Conservation (phyloP, 1,140 invertebrate genomes). For the Oreohelix idahoensis region DNA sequence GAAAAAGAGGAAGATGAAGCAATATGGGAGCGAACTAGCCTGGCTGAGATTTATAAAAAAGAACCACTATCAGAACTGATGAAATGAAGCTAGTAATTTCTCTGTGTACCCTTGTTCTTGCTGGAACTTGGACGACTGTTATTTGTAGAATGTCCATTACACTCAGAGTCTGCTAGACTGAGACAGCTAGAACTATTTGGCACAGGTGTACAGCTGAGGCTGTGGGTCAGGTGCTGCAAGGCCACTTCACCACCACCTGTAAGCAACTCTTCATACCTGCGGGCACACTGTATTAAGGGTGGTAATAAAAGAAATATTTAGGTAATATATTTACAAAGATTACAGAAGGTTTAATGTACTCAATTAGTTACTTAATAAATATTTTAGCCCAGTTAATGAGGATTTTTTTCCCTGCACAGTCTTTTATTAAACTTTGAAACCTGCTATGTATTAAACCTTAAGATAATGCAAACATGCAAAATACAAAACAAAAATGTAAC, state of each 20-base stretch:
- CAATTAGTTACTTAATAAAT: too few relatives aligned
- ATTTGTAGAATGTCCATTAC: not conserved
- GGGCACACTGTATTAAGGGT: conserved; percentile 57
- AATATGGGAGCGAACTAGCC: too few relatives aligned
- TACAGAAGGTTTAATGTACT: too few relatives aligned
- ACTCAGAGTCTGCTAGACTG: not conserved
- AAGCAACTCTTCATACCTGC: conserved; percentile 66
- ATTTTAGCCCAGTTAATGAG: too few relatives aligned
- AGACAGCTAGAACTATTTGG: conserved; percentile 46
- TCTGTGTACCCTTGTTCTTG: conserved; percentile 37
- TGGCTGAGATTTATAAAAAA: too few relatives aligned
- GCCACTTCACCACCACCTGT: conserved; percentile 50
- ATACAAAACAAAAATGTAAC: too few relatives aligned
- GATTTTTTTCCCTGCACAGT: too few relatives aligned
- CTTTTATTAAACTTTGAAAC: too few relatives aligned
- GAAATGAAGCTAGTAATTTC: not conserved
- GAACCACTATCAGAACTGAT: not conserved
- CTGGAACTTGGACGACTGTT: conserved; percentile 19
- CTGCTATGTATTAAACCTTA: too few relatives aligned
- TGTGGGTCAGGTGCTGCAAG: conserved; percentile 50
- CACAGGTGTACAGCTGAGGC: conserved; percentile 41
- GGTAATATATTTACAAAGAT: too few relatives aligned
- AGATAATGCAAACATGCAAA: too few relatives aligned
- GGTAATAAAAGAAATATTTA: conserved; percentile 6
- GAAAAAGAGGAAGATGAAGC: not conserved